These are phyloP conservation scores for Agrotis ipsilon DNA, from an alignment of 2,888 invertebrate species.

Conservation along the genomic window DNA sequence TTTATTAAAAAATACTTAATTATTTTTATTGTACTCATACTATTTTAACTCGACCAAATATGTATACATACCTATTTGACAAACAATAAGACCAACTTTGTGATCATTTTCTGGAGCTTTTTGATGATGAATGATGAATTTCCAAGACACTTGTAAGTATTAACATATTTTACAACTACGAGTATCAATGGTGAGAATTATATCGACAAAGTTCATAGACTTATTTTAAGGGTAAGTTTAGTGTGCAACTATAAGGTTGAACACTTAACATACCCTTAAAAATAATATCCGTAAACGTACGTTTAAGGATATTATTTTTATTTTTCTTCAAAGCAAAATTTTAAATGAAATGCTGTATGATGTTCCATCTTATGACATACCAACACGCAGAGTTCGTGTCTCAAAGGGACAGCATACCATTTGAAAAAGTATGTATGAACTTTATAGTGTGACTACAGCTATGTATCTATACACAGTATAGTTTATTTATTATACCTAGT, in stretches of 20 bases:
- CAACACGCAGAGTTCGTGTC: background rate
- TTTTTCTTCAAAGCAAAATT: background rate
- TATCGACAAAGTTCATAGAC: background rate
- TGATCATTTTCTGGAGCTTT: background rate
- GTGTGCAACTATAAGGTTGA: too few relatives aligned
- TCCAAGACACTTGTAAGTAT: too few relatives aligned
- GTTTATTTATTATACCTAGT: background rate
- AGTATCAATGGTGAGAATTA: background rate
- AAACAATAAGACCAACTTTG: background rate
- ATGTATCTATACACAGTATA: background rate
- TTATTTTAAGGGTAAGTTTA: background rate
- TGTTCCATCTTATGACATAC: background rate
- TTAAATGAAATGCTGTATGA: background rate
- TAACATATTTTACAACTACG: background rate
- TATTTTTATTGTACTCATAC: background rate
- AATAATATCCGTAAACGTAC: too few relatives aligned
- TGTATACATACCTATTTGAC: background rate
- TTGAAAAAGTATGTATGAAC: constrained; percentile 1
- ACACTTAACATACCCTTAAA: too few relatives aligned
- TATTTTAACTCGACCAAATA: background rate
- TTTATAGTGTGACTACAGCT: background rate
- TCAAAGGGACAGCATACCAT: background rate
- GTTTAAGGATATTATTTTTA: background rate
- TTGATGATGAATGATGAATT: background rate
- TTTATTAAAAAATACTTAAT: background rate